Evolutionary conservation across 2,888 invertebrate species (phyloP).

Genomic region (Rhingia campestris): DNA sequence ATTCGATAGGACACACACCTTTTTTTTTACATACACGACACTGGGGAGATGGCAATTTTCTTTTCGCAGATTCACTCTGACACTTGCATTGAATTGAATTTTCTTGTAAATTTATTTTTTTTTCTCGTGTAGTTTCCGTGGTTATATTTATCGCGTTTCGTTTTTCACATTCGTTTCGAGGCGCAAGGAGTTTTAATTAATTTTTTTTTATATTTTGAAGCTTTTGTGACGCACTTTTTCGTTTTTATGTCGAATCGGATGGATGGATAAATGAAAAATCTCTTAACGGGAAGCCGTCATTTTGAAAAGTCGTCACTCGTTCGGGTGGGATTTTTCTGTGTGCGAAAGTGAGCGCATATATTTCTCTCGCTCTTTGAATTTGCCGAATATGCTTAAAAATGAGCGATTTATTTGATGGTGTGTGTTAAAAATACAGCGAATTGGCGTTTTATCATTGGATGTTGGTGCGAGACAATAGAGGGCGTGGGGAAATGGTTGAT

Average conservation of each 20-base stretch:
- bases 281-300: constrained; percentile 74
- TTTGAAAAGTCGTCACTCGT: constrained; percentile 70
- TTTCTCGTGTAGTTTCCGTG: constrained; percentile 7
- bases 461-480: background rate
- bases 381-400: constrained; percentile 34
- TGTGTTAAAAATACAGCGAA: constrained; percentile 20
- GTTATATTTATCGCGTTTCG: constrained; percentile 40
- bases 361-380: constrained; percentile 37
- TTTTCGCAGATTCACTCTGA: constrained; percentile 60
- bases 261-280: constrained; percentile 61
- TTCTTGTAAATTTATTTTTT: constrained; percentile 12
- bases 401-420: background rate
- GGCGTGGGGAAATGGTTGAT: background rate
- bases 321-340: constrained; percentile 59
- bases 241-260: constrained; percentile 61
- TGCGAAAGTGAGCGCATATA: background rate
- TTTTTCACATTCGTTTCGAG: constrained; percentile 44
- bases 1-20: constrained; percentile 58
- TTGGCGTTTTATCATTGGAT: background rate
- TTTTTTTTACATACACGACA: constrained; percentile 60
- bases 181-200: constrained; percentile 12
- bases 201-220: constrained; percentile 29
- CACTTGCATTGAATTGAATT: constrained; percentile 40
- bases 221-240: constrained; percentile 52
- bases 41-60: constrained; percentile 62